Conservation (phyloP, 2,797 vertebrate genomes). For the Dipus sagitta region DNA sequence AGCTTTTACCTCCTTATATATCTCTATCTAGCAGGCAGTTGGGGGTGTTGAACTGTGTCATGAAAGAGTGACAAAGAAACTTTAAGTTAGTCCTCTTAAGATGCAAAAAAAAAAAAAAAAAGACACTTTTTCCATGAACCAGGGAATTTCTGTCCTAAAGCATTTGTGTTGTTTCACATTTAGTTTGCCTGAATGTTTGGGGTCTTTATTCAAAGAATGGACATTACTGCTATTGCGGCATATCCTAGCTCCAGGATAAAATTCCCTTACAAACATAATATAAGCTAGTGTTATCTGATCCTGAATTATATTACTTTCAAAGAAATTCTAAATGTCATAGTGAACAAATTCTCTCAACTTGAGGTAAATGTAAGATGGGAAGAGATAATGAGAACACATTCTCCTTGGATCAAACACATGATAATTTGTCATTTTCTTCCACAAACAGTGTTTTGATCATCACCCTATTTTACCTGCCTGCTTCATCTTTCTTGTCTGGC, state of each 20-base stretch:
- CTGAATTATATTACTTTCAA: constrained; percentile 36
- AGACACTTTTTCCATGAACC: constrained; percentile 19
- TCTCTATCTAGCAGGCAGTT: neutral
- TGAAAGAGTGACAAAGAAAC: neutral
- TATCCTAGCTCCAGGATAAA: neutral
- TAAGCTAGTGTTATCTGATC: neutral
- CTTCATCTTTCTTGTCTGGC: neutral
- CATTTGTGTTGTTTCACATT: neutral
- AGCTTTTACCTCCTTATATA: neutral
- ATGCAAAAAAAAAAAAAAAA: neutral
- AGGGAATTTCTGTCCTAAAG: constrained; percentile 4
- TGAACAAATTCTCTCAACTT: neutral
- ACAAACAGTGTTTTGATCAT: neutral
- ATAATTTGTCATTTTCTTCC: constrained; percentile 10
- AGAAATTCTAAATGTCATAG: constrained; percentile 35
- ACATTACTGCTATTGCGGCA: neutral
- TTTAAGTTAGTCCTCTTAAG: neutral
- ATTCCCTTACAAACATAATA: neutral
- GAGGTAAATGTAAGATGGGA: neutral
- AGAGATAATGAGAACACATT: neutral
- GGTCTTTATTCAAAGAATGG: constrained; percentile 35
- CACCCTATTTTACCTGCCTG: neutral
- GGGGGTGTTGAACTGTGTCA: neutral
- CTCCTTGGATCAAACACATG: neutral
- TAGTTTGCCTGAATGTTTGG: constrained; percentile 32